Evolutionary conservation across 2,797 vertebrate species (phyloP), one percentile per base, ranked within the genome.

Genomic region (Phylloscopus collybita): DNA sequence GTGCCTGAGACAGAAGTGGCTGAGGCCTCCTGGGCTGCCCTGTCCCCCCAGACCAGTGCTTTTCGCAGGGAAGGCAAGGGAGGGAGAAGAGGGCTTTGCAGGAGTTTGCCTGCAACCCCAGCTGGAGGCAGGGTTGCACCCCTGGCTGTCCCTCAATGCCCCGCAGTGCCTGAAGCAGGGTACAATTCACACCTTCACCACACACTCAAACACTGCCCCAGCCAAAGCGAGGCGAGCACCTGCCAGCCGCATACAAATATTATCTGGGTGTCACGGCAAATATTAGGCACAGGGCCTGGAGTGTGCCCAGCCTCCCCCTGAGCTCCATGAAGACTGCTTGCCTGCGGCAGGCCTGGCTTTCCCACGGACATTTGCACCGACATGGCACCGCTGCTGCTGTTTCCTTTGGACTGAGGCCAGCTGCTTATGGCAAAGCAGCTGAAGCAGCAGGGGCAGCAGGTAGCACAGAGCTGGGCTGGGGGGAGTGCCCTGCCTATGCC

Each of bases 151-250:
- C 64, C 49, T 84, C 60, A 88, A 5, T 0, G 1, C 87, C 92
- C 54, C 0, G 0, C 76, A 42, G 36, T 57, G 78, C 90, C 83
- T 84, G 70, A 54, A 81, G 72, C 14, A 67, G 23, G 51, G 22
- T 81, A 5, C 86, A 94, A 89, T 92, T 92, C 80, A 81, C 80
- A 90, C 73, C 82, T 86, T 88, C 66, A 53, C 88, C 93, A 76
- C 85, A 69, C 26, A 53, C 49, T 72, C 79, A 90, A 71, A 73
- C 15, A 64, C 21, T 2, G 1, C 51, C 32, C 59, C 47, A 64
- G 92, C 80, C 59, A 86, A 95, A 75, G 30, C 1, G 1, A 71
- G 34, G 47, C 42, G 22, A 88, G 34, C 80, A 92, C 73, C 73
- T 93, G 89, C 91, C 95, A 92, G 85, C 76, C 0, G 0, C 85